Evolutionary conservation across 2,888 invertebrate genomes (phyloP).

Genomic region (Phaonia tiefii): DNA sequence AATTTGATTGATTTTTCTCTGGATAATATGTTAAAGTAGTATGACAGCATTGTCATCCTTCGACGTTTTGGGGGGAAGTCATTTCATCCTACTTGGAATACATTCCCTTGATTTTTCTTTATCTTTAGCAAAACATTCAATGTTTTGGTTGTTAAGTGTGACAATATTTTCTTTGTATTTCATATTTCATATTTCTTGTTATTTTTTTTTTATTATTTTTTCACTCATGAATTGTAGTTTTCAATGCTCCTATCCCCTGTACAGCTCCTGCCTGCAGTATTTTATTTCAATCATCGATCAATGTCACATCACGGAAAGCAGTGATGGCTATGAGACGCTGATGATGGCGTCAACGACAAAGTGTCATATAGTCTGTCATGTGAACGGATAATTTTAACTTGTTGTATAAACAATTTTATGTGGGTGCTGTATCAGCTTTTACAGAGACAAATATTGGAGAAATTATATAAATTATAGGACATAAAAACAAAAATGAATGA

Average conservation of each 20-base stretch:
- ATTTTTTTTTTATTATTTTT: neutral
- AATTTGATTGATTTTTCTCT: no score
- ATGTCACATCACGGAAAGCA: constrained; percentile 4
- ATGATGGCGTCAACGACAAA: constrained; percentile 11
- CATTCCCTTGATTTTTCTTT: neutral
- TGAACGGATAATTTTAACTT: neutral
- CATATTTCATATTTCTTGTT: neutral
- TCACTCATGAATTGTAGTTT: neutral
- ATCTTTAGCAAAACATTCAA: constrained; percentile 30
- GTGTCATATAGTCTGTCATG: constrained; percentile 28
- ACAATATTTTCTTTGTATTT: constrained; percentile 15
- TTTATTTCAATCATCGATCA: constrained; percentile 34
- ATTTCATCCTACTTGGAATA: neutral
- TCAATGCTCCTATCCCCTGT: constrained; percentile 18
- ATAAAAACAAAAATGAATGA: no score
- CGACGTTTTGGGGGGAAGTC: no score
- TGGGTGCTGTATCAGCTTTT: neutral
- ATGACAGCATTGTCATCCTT: no score
- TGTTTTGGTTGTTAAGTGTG: constrained; percentile 29
- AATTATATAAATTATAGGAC: neutral
- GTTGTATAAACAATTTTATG: no score
- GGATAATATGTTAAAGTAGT: no score
- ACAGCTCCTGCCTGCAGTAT: constrained; percentile 11
- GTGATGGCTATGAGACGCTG: neutral
- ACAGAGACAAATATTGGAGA: neutral